Evolutionary conservation across 2,888 invertebrate species (phyloP).

Genomic region (Orchestes rusci): DNA sequence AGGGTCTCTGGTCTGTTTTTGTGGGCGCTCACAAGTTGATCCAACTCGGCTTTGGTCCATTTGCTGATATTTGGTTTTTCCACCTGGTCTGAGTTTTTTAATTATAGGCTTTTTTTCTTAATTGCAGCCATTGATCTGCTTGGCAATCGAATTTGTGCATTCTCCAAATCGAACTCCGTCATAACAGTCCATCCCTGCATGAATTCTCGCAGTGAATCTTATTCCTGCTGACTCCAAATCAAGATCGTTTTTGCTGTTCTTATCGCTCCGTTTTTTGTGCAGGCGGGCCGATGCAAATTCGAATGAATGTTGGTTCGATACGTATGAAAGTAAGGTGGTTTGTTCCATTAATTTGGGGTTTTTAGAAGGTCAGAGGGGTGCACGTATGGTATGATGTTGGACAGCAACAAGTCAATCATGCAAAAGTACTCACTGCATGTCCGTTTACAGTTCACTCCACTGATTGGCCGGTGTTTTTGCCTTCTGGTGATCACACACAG

Average conservation of each 20-base stretch:
- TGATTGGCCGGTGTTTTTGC: slow-evolving; percentile 3
- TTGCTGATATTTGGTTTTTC: background rate
- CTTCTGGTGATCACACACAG: background rate
- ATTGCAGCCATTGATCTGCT: slow-evolving; percentile 3
- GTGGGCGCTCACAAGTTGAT: background rate
- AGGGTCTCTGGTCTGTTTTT: slow-evolving; percentile 2
- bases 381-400: background rate
- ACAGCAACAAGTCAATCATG: slow-evolving; percentile 2
- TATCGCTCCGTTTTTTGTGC: background rate
- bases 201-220: background rate
- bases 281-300: too few relatives aligned
- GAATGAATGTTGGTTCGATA: too few relatives aligned
- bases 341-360: too few relatives aligned
- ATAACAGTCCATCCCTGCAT: slow-evolving; percentile 2
- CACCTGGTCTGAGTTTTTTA: background rate
- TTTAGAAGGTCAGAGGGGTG: too few relatives aligned
- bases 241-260: background rate
- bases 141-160: background rate
- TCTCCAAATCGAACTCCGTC: background rate
- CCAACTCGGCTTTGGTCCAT: background rate
- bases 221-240: slow-evolving; percentile 1
- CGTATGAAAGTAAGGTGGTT: too few relatives aligned
- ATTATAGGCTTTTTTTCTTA: background rate
- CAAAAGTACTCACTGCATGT: too few relatives aligned
- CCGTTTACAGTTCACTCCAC: background rate